These are phyloP conservation scores for Myripristis jacobus DNA, from an alignment of 2,797 vertebrate species.

Conservation along the genomic window DNA sequence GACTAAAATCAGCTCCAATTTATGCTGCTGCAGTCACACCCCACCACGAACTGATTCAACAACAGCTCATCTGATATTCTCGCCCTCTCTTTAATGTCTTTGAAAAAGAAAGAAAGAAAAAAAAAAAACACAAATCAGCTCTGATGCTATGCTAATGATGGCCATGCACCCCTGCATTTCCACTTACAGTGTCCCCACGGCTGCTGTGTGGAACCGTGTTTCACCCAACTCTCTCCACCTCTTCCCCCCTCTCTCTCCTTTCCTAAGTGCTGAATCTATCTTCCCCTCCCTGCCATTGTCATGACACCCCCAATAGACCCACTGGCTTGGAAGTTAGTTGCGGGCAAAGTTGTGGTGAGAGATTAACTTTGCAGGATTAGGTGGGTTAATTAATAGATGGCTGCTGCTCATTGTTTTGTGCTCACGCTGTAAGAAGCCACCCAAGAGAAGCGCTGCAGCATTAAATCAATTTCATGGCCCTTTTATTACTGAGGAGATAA, in stretches of 20 bases:
- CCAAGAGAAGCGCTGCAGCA: conserved; percentile 89
- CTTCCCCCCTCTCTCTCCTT: conserved; percentile 44
- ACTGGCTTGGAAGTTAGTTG: conserved; percentile 83
- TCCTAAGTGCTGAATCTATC: conserved; percentile 75
- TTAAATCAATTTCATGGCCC: conserved; percentile 93
- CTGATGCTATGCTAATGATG: conserved; percentile 72
- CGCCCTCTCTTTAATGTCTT: conserved; percentile 64
- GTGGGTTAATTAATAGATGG: conserved; percentile 90
- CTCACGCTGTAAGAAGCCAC: conserved; percentile 82
- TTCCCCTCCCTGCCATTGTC: conserved; percentile 77
- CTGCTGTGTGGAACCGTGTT: conserved; percentile 59
- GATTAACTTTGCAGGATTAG: conserved; percentile 88
- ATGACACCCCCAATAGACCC: conserved; percentile 80
- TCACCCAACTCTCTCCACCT: conserved; percentile 45
- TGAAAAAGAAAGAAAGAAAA: too few relatives aligned
- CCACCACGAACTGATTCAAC: conserved; percentile 44
- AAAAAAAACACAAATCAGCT: conserved; percentile 76
- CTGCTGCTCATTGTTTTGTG: conserved; percentile 87
- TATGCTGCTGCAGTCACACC: conserved; percentile 41
- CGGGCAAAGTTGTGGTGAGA: conserved; percentile 84
- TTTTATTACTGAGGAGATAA: conserved; percentile 88
- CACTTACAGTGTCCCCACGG: conserved; percentile 60
- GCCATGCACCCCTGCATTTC: conserved; percentile 70
- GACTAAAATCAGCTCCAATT: conserved; percentile 65
- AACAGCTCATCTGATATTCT: conserved; percentile 65